A percentile compares a stretch with the other conserved stretches of the same genome.
Conservation (phyloP, 2,888 invertebrate species). For the Drosophila greeni region DNA sequence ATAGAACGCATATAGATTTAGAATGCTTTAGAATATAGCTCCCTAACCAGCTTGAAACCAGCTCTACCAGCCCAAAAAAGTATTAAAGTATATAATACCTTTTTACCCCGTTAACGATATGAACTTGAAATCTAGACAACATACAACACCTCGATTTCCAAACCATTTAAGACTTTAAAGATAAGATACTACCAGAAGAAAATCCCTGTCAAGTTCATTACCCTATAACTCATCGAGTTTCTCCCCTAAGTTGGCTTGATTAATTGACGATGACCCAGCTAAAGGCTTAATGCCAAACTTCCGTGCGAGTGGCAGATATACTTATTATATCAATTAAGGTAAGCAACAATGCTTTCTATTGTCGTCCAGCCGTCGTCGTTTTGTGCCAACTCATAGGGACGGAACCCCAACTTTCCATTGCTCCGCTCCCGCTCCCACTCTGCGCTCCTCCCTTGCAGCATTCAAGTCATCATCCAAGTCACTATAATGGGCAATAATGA, state of each 20-base stretch:
- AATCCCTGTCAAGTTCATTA: slow-evolving; percentile 11
- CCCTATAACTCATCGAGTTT: slow-evolving; percentile 12
- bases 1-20: not conserved
- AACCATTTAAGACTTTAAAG: not conserved
- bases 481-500: slow-evolving; percentile 59
- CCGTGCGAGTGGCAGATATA: slow-evolving; percentile 49
- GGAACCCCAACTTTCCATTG: slow-evolving; percentile 50
- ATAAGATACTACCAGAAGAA: slow-evolving; percentile 3
- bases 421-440: not conserved
- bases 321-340: slow-evolving; percentile 60
- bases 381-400: slow-evolving; percentile 56
- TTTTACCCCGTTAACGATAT: not conserved
- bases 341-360: slow-evolving; percentile 49
- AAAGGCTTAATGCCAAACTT: slow-evolving; percentile 55
- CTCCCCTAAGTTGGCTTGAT: slow-evolving; percentile 32
- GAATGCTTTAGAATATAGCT: not conserved
- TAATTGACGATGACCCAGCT: slow-evolving; percentile 54
- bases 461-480: slow-evolving; percentile 27
- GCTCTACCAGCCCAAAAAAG: not conserved
- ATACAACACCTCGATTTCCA: not conserved
- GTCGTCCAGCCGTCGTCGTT: slow-evolving; percentile 20
- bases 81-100: too few relatives aligned
- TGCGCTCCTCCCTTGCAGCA: slow-evolving; percentile 27
- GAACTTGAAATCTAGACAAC: not conserved
- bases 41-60: not conserved